These are phyloP conservation scores for Neogobius melanostomus DNA, from an alignment of 2,113 vertebrate species.

Conservation along the genomic window DNA sequence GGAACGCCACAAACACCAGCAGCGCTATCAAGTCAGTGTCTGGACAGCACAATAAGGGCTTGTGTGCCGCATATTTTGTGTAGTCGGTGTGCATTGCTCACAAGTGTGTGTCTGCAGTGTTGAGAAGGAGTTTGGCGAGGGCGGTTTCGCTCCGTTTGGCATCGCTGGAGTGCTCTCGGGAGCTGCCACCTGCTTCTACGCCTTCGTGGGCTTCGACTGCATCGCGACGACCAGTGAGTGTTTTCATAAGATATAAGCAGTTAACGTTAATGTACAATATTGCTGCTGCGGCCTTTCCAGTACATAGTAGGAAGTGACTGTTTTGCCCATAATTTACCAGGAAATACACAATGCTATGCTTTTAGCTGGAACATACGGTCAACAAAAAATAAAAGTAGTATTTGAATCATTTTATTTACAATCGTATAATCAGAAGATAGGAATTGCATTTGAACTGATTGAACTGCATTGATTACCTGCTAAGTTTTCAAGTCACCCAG, in stretches of 20 bases:
- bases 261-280: not conserved
- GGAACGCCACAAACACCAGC: constrained; percentile 52
- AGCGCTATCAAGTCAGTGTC: constrained; percentile 13
- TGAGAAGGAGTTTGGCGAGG: constrained; percentile 73
- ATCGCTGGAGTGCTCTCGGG: constrained; percentile 84
- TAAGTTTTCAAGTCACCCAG: no score
- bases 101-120: constrained; percentile 34
- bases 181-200: constrained; percentile 96
- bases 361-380: no score
- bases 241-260: not conserved
- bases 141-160: constrained; percentile 91
- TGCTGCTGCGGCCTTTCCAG: not conserved
- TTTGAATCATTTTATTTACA: no score
- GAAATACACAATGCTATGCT: no score
- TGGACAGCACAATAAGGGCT: not conserved
- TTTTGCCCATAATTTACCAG: no score
- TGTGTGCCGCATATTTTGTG: not conserved
- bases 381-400: no score
- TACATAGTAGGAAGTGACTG: not conserved
- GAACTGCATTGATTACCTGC: no score
- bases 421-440: no score
- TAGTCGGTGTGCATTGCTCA: not conserved
- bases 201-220: constrained; percentile 97
- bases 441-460: no score
- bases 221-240: constrained; percentile 94